Conservation (phyloP, 1,140 invertebrate species). For the Drosophila hydei region DNA sequence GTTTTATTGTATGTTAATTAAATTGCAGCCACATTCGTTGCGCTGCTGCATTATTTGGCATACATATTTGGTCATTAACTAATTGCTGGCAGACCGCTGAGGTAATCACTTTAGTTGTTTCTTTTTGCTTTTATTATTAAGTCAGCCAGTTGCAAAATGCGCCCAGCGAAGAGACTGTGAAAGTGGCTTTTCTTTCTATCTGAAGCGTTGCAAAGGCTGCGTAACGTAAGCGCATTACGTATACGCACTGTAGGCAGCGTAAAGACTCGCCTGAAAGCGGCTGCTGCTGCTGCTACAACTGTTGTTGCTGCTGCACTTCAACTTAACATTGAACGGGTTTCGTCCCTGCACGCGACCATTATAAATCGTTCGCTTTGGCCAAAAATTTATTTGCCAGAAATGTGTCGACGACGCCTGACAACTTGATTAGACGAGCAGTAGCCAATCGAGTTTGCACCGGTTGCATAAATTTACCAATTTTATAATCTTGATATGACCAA, state of each 20-base stretch:
- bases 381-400: constrained; percentile 46
- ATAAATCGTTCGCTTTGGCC: constrained; percentile 27
- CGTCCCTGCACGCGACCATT: constrained; percentile 60
- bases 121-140: constrained; percentile 11
- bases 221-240: constrained; percentile 56
- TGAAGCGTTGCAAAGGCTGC: constrained; percentile 35
- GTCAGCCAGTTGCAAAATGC: constrained; percentile 29
- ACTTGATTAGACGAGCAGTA: constrained; percentile 66
- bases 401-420: constrained; percentile 62
- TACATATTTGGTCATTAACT: constrained; percentile 82
- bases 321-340: constrained; percentile 73
- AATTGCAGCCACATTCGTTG: constrained; percentile 56
- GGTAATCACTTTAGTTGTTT: constrained; percentile 53
- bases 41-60: constrained; percentile 66
- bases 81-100: constrained; percentile 64
- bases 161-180: constrained; percentile 37
- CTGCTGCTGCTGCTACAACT: constrained; percentile 18
- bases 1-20: constrained; percentile 78
- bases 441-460: constrained; percentile 45
- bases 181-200: constrained; percentile 43
- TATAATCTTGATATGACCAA: constrained; percentile 73
- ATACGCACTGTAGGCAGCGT: constrained; percentile 65
- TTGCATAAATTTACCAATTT: constrained; percentile 79
- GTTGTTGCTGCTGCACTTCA: constrained; percentile 56
- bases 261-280: neutral